These are phyloP conservation scores for Aphaenogaster ashmeadi DNA, from an alignment of 1,140 invertebrate genomes.

Conservation along the genomic window DNA sequence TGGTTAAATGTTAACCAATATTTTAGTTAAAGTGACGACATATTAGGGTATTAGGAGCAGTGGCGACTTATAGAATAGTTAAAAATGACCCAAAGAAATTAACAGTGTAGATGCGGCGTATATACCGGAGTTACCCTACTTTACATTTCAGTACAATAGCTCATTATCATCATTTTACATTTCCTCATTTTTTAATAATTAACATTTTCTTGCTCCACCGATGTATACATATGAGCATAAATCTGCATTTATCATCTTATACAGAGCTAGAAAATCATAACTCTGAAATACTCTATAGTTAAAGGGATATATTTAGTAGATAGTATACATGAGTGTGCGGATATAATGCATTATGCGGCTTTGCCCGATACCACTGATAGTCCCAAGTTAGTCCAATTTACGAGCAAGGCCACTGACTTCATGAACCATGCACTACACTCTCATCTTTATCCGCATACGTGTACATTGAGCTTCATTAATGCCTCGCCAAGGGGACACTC, in stretches of 20 bases:
- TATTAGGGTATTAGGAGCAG: no score
- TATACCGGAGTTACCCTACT: not conserved
- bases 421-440: slow-evolving; percentile 40
- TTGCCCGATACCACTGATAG: slow-evolving; percentile 43
- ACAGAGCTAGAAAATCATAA: not conserved
- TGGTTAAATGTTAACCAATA: no score
- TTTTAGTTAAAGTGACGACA: no score
- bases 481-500: slow-evolving; percentile 44
- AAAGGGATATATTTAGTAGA: slow-evolving; percentile 16
- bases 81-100: no score
- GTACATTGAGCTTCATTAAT: slow-evolving; percentile 57
- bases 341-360: slow-evolving; percentile 36
- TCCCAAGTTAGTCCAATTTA: slow-evolving; percentile 57
- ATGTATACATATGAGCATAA: not conserved
- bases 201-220: not conserved
- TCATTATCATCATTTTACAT: not conserved
- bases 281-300: not conserved
- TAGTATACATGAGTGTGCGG: not conserved
- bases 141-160: not conserved
- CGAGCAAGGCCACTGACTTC: slow-evolving; percentile 49
- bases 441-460: slow-evolving; percentile 56
- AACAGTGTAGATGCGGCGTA: no score
- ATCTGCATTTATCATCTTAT: not conserved
- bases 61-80: no score
- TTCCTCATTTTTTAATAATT: not conserved